Evolutionary conservation across 2,888 invertebrate genomes (phyloP), one percentile per base, ranked within the genome.

Genomic region (Dynastes maya): DNA sequence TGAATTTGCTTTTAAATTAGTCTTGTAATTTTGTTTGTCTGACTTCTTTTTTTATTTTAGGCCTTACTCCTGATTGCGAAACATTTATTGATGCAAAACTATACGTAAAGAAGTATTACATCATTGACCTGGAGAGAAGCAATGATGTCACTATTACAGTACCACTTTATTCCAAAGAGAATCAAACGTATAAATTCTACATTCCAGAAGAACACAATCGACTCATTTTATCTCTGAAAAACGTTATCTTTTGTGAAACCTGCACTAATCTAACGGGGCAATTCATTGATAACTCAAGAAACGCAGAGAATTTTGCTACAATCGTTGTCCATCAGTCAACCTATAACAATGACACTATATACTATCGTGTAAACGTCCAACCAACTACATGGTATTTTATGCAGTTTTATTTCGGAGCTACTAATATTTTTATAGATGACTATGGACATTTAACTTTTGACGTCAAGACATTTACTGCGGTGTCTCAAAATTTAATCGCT

Each of bases 321-420:
- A 78, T 72, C 72, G 75, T 67, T 71, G 63, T 76, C 63, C 63
- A 77, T 63, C 79, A 76, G 16, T 58, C 13, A 53, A 78, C 51
- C 63, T 27, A 45, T 13, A 77, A 74, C 32, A 63, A 45, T 27
- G 49, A 74, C n/a, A 67, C 79, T 2, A 51, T 77, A 16, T 79
- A 79, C 37, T 77, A 77, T 27, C 77, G 67, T 16, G 40, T 93
- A 84, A 87, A 89, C 80, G 91, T 92, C 0, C 89, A 91, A 79
- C 91, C 92, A 16, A 90, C 88, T 80, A 86, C 90, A 2, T 93
- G 92, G 92, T 93, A 93, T 86, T 93, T 92, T 83, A 88, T 93
- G 3, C 86, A 88, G 53, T 85, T 91, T 58, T 83, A 84, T 80
- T 90, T 84, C 49, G 78, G 76, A 22, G 53, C 58, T 16, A 51